Base-by-base conservation (phyloP, 2,888 invertebrate genomes). In the Acheta domesticus region DNA sequence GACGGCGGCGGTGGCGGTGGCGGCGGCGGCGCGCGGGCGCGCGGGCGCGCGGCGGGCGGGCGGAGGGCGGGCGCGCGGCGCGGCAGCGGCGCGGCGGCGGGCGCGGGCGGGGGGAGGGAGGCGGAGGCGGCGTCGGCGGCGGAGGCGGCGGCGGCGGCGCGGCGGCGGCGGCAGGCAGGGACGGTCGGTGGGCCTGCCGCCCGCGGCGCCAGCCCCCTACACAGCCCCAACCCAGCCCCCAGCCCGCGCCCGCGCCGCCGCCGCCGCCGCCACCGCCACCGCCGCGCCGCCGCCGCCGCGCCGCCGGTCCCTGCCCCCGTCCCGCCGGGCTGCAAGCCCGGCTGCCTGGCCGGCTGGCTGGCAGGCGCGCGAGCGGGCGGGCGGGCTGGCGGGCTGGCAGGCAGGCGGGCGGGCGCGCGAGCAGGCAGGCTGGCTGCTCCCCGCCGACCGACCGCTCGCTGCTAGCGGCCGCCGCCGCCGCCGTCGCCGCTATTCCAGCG, bases 141-240 rank as follows among this genome's bases (percentile, higher is more conserved):
- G 19, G 23, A 19, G 5, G 20, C n/a, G 75, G 5, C 75, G 75
- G 48, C 11, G 16, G 75, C 16, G 19, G 20, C 20, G 23, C 8
- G 19, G 23, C 16, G 5, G 20, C n/a, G 75, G 5, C 75, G 75
- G 48, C 11, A 21, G 16, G 75, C 16, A 20, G 20, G 23, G 49
- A 23, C 76, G 76, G 75, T 78, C 80, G 20, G 75, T 36, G 36
- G 79, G 79, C 49, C 79, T 78, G 73, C 77, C 77, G n/a, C 79
- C 78, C 21, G 79, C 50, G 11, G 73, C 62, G 62, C 74, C 80
- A n/a, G 62, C 75, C 36, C 48, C 74, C 73, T 23, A 12, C 21
- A 36, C 36, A 48, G 76, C 79, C 77, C 23, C 23, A 77, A 48
- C 49, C 62, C 49, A 77, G 50, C 76, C 48, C 20, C 11, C 48